These are phyloP conservation scores for Cephonodes hylas DNA, from an alignment of 2,888 invertebrate genomes.

Conservation along the genomic window DNA sequence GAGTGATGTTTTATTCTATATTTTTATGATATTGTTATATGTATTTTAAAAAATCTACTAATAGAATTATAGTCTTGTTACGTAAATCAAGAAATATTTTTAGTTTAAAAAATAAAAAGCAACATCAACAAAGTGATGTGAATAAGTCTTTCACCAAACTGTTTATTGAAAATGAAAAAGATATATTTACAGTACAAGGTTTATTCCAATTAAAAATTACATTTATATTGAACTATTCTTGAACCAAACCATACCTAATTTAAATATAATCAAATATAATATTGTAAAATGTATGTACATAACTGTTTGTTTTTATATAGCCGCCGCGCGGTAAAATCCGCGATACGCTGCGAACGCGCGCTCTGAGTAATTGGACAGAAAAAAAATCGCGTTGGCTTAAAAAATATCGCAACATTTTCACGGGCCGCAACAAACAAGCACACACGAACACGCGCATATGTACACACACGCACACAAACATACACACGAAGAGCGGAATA, in stretches of 20 bases:
- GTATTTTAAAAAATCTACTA: no score
- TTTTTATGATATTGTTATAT: no score
- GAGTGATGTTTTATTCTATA: no score
- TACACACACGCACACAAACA: not conserved
- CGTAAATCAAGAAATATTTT: no score
- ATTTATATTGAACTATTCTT: no score
- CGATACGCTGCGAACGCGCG: not conserved
- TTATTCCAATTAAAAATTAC: not conserved
- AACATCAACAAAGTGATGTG: no score
- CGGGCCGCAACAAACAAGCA: not conserved
- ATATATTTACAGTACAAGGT: not conserved
- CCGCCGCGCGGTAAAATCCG: not conserved
- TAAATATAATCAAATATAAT: not conserved
- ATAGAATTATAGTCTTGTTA: no score
- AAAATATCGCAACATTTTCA: not conserved
- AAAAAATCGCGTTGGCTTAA: not conserved
- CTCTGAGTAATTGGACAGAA: constrained; percentile 6
- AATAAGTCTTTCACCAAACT: no score
- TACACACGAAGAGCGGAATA: not conserved
- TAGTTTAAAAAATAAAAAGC: no score
- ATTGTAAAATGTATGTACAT: not conserved
- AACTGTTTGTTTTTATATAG: not conserved
- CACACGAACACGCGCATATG: not conserved
- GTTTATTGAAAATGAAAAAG: no score
- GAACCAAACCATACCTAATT: not conserved